phyloP scores from a whole-genome alignment of 2,888 invertebrate species.

The Ischnura elegans region DNA sequence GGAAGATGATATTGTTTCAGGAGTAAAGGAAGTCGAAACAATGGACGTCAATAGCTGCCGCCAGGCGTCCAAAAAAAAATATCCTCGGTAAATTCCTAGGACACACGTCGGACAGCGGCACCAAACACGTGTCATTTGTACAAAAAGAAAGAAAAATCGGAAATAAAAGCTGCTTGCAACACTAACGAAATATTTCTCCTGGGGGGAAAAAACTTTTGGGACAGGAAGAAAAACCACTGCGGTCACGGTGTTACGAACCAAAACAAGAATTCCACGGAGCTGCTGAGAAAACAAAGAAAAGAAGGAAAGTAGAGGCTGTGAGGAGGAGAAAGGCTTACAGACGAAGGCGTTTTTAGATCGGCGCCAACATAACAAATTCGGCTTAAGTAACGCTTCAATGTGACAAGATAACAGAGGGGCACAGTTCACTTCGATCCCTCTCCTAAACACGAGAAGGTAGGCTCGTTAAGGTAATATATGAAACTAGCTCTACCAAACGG shows the following conservation, averaged over 20 bases:
- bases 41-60: neutral
- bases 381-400: neutral
- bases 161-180: neutral
- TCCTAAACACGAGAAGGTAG: neutral
- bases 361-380: neutral
- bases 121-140: neutral
- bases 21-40: neutral
- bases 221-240: neutral
- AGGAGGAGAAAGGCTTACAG: neutral
- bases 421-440: neutral
- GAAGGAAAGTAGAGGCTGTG: neutral
- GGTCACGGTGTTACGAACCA: neutral
- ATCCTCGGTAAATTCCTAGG: neutral
- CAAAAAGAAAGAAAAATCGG: neutral
- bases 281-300: constrained; percentile 4
- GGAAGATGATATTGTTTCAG: neutral
- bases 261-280: neutral
- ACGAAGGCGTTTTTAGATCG: neutral
- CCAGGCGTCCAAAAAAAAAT: neutral
- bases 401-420: neutral
- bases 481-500: too few species aligned
- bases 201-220: neutral
- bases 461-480: neutral
- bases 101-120: neutral
- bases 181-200: constrained; percentile 1